phyloP scores from a whole-genome alignment of 2,797 vertebrate genomes.

The Sphenodon punctatus region DNA sequence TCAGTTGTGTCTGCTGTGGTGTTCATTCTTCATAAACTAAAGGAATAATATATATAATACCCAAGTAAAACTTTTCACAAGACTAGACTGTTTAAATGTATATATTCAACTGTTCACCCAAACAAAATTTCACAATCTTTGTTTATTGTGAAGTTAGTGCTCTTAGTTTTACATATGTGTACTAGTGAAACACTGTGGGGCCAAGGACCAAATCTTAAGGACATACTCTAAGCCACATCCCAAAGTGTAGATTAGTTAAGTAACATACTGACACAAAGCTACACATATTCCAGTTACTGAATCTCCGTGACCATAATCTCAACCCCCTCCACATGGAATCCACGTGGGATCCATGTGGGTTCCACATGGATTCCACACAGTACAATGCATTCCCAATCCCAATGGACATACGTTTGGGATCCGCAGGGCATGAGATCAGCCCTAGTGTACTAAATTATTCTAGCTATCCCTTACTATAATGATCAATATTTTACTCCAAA shows the following conservation, averaged over 20 bases:
- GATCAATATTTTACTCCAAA: background rate
- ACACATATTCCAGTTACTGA: background rate
- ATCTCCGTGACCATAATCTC: no score
- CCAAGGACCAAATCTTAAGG: no score
- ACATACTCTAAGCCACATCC: background rate
- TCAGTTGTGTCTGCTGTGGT: background rate
- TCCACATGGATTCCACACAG: no score
- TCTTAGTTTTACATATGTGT: background rate
- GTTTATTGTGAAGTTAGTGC: background rate
- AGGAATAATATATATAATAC: slow-evolving; percentile 7
- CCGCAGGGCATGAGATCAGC: no score
- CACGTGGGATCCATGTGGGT: no score
- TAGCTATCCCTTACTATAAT: background rate
- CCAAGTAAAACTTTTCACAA: background rate
- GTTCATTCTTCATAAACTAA: slow-evolving; percentile 13
- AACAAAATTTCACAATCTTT: background rate
- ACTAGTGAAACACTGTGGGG: background rate
- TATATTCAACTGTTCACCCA: background rate
- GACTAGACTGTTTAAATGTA: background rate
- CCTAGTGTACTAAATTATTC: background rate
- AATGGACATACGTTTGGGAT: no score
- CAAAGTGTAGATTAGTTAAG: background rate
- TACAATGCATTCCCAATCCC: no score
- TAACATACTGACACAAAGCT: background rate
- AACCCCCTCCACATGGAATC: no score